Evolutionary conservation across 1,140 invertebrate genomes (phyloP).

Genomic region (Listronotus bonariensis): DNA sequence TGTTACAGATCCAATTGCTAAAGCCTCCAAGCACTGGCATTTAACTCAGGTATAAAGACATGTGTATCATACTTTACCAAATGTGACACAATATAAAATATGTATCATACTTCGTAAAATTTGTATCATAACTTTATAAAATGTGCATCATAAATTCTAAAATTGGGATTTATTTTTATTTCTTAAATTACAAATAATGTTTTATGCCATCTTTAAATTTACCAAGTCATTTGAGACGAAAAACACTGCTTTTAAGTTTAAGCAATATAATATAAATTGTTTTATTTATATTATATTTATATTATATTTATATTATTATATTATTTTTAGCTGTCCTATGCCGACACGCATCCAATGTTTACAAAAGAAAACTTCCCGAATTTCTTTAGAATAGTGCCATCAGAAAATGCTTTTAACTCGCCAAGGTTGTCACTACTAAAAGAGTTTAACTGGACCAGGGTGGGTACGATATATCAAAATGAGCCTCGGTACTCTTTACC

Average conservation of each 20-base stretch:
- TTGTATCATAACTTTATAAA: too few species aligned
- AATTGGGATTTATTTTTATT: too few species aligned
- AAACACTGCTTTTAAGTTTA: too few species aligned
- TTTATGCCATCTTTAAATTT: too few species aligned
- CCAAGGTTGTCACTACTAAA: constrained; percentile 85
- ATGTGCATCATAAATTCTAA: too few species aligned
- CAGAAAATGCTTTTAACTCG: constrained; percentile 93
- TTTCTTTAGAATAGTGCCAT: constrained; percentile 95
- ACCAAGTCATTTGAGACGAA: too few species aligned
- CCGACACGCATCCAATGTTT: constrained; percentile 98
- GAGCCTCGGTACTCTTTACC: constrained; percentile 87
- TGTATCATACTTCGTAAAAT: background rate
- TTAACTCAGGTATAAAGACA: constrained; percentile 77
- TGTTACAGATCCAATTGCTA: constrained; percentile 96
- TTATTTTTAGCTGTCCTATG: constrained; percentile 84
- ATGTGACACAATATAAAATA: too few species aligned
- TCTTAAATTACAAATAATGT: too few species aligned
- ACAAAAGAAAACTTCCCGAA: constrained; percentile 92
- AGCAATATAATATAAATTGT: too few species aligned
- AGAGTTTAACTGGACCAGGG: constrained; percentile 95
- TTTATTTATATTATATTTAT: constrained; percentile 1
- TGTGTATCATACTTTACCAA: background rate
- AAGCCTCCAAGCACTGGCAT: constrained; percentile 96
- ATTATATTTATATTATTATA: too few species aligned
- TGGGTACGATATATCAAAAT: constrained; percentile 97